Base-by-base conservation (phyloP, 2,113 vertebrate genomes). In the Typhlomys cinereus region DNA sequence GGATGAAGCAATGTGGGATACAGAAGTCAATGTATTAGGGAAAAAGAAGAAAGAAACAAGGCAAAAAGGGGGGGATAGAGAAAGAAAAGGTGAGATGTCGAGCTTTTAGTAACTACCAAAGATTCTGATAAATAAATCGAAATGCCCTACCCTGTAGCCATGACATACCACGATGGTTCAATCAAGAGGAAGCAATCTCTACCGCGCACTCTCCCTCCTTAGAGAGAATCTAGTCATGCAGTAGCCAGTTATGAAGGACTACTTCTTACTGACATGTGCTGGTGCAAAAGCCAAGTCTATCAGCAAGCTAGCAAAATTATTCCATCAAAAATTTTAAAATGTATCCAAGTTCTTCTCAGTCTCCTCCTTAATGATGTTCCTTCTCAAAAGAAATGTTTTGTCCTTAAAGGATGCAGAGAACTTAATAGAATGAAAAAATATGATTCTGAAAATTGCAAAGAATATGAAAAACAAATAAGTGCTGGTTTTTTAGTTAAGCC, bases 391-490 rank as follows among this genome's bases (percentile, higher is more conserved):
- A 93, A 87, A 62, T 29, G 50, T 44, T 79, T 92, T 74, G 27
- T 59, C 70, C 57, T 85, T 92, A 64, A 88, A 59, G 44, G 21
- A 50, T 69, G 71, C 78, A 12, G 61, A 70, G 95, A 94, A 80
- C n/a, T 12, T 66, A 66, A 50, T 11, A 66, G 39, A 74, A 89
- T 57, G 85, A n/a, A 36, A 80, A 91, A 71, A 80, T 27, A 81
- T 10, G 27, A 91, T 39, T 66, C 0, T 50, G 62, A 70, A 94
- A 79, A 86, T 75, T 92, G 54, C 79, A 31, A 78, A 74, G 48
- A 92, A 54, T 76, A 23, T 54, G 66, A 64, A 95, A 88, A 57
- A 76, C 71, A 88, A 70, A n/a, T n/a, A 89, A 83, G 41, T 34
- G 61, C 14, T 76, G 31, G 2, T 31, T 73, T 46, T 31, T 31